Evolutionary conservation across 2,113 vertebrate genomes (phyloP).

Genomic region (Actinemys pallida): DNA sequence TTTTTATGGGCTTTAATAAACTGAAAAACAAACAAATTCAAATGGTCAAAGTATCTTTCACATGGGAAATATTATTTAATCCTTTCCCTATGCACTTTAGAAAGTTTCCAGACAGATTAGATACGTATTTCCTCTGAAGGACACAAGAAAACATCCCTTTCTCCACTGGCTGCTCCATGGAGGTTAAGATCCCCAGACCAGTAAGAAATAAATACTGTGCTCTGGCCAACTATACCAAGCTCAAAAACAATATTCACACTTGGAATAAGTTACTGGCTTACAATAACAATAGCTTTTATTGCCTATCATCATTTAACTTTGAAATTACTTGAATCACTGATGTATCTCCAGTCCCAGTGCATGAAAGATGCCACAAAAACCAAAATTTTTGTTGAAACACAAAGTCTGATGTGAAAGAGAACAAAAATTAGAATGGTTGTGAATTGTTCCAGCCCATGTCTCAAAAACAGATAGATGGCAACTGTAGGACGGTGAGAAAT

Average conservation of each 20-base stretch:
- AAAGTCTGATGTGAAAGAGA: neutral
- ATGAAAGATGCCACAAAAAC: neutral
- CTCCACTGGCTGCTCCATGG: neutral
- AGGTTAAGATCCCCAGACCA: neutral
- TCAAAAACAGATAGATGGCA: neutral
- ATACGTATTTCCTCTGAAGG: neutral
- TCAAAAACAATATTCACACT: neutral
- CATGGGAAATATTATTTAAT: neutral
- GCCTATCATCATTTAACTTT: neutral
- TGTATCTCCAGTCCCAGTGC: neutral
- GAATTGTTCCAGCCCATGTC: neutral
- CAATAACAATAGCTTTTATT: neutral
- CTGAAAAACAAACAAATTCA: neutral
- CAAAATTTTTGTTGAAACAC: neutral
- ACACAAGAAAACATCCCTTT: neutral
- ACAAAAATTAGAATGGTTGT: neutral
- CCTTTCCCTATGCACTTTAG: neutral
- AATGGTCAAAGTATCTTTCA: neutral
- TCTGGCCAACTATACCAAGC: accelerated
- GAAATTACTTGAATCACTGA: neutral
- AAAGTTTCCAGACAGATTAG: neutral
- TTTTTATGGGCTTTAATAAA: neutral
- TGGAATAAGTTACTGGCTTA: neutral
- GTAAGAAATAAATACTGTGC: neutral
- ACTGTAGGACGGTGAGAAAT: neutral